phyloP scores from a whole-genome alignment of 2,888 invertebrate species.

The Eledona agricola region DNA sequence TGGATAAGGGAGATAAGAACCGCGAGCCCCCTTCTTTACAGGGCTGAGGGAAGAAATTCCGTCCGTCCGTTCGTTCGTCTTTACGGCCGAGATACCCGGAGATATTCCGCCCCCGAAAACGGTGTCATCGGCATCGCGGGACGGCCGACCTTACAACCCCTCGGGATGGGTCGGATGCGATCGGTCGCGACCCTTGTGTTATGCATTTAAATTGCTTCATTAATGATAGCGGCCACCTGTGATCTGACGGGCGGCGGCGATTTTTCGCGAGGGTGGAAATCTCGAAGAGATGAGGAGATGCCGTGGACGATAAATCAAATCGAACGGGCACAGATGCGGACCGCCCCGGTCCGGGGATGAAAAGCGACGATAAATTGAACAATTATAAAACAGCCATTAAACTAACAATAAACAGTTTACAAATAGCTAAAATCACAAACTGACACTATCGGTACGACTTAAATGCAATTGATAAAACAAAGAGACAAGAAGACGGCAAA shows the following conservation, averaged over 20 bases:
- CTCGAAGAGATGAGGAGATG: conserved; percentile 1
- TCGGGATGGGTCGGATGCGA: conserved; percentile 53
- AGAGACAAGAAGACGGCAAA: too few relatives aligned
- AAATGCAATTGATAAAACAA: too few relatives aligned
- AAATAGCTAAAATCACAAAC: too few relatives aligned
- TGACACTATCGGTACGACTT: too few relatives aligned
- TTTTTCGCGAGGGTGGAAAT: conserved; percentile 25
- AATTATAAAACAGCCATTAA: too few relatives aligned
- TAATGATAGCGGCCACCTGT: conserved; percentile 61
- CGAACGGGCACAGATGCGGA: too few relatives aligned
- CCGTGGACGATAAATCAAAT: conserved; percentile 58
- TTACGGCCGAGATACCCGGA: too few relatives aligned
- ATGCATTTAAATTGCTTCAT: conserved; percentile 66
- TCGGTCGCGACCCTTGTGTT: conserved; percentile 60
- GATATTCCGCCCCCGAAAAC: background rate
- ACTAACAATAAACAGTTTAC: too few relatives aligned
- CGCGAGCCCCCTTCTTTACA: background rate
- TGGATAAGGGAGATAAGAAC: conserved; percentile 2
- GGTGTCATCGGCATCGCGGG: conserved; percentile 4
- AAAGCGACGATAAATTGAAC: too few relatives aligned
- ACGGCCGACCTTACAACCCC: conserved; percentile 45
- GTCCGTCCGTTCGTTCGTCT: too few relatives aligned
- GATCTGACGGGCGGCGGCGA: conserved; percentile 50
- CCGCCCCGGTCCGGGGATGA: too few relatives aligned
- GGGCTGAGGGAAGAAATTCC: conserved; percentile 6